phyloP scores from a whole-genome alignment of 2,113 vertebrate genomes.

The Apeltes quadracus region DNA sequence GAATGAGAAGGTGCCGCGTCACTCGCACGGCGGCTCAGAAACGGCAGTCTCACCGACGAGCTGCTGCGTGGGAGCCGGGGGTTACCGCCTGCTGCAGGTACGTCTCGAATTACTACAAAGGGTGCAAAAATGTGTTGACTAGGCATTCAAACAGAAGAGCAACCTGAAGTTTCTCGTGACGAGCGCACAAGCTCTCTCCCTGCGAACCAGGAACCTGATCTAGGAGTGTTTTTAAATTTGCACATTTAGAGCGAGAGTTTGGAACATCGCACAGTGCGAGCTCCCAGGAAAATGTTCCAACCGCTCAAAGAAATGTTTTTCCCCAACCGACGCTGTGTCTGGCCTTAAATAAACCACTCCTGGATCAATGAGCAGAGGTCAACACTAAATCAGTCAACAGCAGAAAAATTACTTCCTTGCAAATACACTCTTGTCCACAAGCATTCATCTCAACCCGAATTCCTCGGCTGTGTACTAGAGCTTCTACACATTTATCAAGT shows the following conservation, averaged over 20 bases:
- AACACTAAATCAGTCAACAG: constrained; percentile 4
- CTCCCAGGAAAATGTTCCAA: neutral
- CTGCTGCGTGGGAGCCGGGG: neutral
- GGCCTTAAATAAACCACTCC: neutral
- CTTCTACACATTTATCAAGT: neutral
- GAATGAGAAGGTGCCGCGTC: constrained; percentile 41
- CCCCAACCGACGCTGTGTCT: neutral
- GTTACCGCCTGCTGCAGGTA: neutral
- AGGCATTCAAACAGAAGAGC: constrained; percentile 3
- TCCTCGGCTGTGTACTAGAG: neutral
- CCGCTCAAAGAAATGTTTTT: neutral
- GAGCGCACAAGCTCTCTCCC: neutral
- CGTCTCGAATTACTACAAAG: constrained; percentile 12
- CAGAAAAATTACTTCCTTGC: neutral
- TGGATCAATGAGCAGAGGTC: constrained; percentile 13
- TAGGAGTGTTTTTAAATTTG: neutral
- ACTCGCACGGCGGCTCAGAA: constrained; percentile 27
- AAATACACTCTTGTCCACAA: neutral
- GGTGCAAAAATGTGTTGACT: neutral
- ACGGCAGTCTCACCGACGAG: constrained; percentile 21
- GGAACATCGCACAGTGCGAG: neutral
- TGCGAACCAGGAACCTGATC: neutral
- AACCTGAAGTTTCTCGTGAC: neutral
- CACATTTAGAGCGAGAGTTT: neutral
- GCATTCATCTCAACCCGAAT: neutral